Conservation (phyloP, 2,113 vertebrate genomes). For the Ahaetulla prasina region DNA sequence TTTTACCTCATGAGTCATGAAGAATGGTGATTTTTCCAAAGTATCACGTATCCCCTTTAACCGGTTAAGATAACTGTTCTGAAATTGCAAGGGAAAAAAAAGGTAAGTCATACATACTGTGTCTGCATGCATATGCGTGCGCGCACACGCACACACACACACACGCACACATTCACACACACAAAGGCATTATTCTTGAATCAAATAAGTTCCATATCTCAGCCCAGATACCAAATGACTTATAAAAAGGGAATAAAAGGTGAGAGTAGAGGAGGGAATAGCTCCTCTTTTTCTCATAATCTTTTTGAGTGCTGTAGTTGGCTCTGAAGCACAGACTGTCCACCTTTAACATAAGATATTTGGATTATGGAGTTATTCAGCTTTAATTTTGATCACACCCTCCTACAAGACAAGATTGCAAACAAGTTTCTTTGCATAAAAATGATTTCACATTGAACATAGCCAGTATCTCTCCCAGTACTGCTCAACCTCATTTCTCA, state of each 20-base stretch:
- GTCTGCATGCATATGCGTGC: neutral
- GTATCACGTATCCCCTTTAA: slow-evolving; percentile 82
- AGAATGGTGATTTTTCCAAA: slow-evolving; percentile 88
- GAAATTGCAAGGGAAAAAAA: slow-evolving; percentile 34
- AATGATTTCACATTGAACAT: neutral
- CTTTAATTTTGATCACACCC: neutral
- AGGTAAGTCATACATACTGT: neutral
- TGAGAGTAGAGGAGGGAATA: neutral
- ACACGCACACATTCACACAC: no score
- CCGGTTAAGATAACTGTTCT: slow-evolving; percentile 84
- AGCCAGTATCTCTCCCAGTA: neutral
- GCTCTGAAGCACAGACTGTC: neutral
- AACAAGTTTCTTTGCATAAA: neutral
- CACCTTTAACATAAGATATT: neutral
- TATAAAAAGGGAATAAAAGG: neutral
- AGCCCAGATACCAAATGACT: neutral
- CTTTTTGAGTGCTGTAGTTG: neutral
- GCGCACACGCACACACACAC: no score
- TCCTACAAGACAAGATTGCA: neutral
- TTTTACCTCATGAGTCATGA: slow-evolving; percentile 92
- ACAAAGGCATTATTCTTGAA: neutral
- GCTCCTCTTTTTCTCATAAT: neutral
- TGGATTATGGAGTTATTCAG: neutral
- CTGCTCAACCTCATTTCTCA: neutral
- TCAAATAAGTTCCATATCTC: neutral